Evolutionary conservation across 2,113 vertebrate genomes (phyloP).

Genomic region (Parotia lawesii): DNA sequence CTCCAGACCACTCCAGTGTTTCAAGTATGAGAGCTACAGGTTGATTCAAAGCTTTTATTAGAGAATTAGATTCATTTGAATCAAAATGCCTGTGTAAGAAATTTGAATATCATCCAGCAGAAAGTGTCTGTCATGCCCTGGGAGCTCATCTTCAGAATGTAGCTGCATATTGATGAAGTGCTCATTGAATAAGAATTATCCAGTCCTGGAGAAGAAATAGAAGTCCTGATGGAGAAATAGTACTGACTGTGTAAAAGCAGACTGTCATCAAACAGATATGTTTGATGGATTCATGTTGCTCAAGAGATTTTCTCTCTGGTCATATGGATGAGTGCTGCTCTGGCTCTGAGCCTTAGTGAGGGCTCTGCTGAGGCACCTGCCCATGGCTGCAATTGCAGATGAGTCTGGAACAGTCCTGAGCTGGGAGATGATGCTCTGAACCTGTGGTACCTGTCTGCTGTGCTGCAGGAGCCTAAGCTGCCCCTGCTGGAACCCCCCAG

Average conservation of each 20-base stretch:
- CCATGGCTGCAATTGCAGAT: background rate
- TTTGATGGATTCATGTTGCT: background rate
- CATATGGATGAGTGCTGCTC: rapidly evolving
- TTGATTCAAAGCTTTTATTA: background rate
- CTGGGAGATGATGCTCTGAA: background rate
- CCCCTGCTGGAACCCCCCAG: background rate
- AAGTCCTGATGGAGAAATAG: background rate
- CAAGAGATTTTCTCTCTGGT: background rate
- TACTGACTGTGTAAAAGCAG: background rate
- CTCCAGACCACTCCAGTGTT: background rate
- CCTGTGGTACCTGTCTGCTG: background rate
- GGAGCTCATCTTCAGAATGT: background rate
- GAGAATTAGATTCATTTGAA: background rate
- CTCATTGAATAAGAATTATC: background rate
- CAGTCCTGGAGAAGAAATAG: background rate
- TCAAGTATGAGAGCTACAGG: background rate
- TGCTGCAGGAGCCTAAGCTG: background rate
- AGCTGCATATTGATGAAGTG: background rate
- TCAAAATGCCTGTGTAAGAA: background rate
- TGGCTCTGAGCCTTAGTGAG: background rate
- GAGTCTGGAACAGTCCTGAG: background rate
- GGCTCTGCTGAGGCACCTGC: background rate
- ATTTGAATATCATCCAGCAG: background rate
- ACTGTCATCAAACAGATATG: background rate
- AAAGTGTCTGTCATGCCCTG: background rate